Evolutionary conservation across 2,888 invertebrate genomes (phyloP), one percentile per base, ranked within the genome.

Genomic region (Drosophila colorata): DNA sequence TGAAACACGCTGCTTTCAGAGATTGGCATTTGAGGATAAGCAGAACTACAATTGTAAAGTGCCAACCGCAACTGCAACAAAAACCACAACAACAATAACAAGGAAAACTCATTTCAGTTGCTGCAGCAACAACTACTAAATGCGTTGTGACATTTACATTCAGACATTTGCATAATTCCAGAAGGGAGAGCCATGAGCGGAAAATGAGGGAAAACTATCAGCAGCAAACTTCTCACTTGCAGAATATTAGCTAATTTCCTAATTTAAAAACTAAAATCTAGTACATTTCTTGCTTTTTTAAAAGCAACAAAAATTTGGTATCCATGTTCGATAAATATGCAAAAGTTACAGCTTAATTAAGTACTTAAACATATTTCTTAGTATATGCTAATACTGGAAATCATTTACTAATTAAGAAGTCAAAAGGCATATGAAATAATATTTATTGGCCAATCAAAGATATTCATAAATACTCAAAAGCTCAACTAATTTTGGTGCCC

Each of bases 1-100:
- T 56, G 37, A 48, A 69, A 40, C 35, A 40, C 37, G 20, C 43
- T 20, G 18, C 53, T 41, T 35, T 16, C 46, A 20, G 13, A 58
- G 58, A 47, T 43, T 55, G 49, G 28, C 46, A 55, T 20, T 38
- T 47, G 49, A 8, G 46, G 11, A 41, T 58, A 60, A 66, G 47
- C 46, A 31, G 18, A 9, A 43, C 33, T 37, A 31, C 38, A 65
- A 59, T 55, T 59, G 40, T 9, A 49, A 8, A 41, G 53, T 43
- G 49, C n/a, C n/a, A n/a, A n/a, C n/a, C n/a, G n/a, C n/a, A n/a
- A n/a, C n/a, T n/a, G 31, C 18, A 35, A 13, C 31, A 48, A 58
- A 25, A 46, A 13, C 23, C 57, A 16, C 40, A 35, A n/a, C 48
- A 57, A 57, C n/a, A 38, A 25, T 14, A 40, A 13, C 9, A 28